Evolutionary conservation across 2,797 vertebrate genomes (phyloP).

Genomic region (Eidolon dupreanum): DNA sequence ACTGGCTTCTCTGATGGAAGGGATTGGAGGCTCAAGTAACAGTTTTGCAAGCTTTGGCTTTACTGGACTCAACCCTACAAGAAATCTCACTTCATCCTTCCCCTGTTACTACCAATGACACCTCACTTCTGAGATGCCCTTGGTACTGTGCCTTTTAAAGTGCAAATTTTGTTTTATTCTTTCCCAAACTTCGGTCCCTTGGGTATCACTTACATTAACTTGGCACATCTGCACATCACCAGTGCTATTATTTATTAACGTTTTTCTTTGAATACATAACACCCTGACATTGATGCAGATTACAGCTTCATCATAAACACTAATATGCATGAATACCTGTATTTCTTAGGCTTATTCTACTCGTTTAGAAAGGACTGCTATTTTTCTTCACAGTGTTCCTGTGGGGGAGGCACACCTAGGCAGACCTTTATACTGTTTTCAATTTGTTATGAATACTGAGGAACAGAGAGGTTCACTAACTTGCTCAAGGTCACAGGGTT

Average conservation of each 20-base stretch:
- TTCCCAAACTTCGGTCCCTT: slow-evolving; percentile 3
- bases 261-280: slow-evolving; percentile 11
- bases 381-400: neutral
- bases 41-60: neutral
- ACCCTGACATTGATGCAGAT: neutral
- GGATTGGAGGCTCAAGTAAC: neutral
- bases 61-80: neutral
- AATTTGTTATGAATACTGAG: neutral
- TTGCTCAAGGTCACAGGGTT: neutral
- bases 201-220: neutral
- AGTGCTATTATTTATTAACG: neutral
- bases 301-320: neutral
- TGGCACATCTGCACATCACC: neutral
- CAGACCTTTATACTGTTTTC: neutral
- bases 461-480: neutral
- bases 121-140: neutral
- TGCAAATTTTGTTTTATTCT: slow-evolving; percentile 4
- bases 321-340: neutral
- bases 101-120: neutral
- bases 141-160: neutral
- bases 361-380: neutral
- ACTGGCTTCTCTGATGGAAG: neutral
- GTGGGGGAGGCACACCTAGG: neutral
- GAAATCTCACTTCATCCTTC: neutral
- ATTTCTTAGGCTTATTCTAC: neutral